phyloP scores from a whole-genome alignment of 2,113 vertebrate genomes.

The Papio anubis region DNA sequence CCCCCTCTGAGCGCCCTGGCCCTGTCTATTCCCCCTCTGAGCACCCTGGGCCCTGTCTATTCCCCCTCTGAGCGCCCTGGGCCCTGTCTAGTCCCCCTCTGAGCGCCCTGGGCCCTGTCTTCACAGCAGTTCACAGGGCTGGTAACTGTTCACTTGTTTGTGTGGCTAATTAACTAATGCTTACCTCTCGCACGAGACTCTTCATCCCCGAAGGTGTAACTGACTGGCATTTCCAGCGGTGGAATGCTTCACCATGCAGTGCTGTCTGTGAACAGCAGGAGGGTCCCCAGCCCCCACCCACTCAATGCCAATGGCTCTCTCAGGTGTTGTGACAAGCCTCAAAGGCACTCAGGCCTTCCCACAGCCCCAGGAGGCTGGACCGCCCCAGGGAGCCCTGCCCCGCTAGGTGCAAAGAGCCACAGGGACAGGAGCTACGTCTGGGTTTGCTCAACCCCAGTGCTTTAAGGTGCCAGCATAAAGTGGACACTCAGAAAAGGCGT shows the following conservation, averaged over 20 bases:
- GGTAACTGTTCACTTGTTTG: not conserved
- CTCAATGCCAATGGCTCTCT: not conserved
- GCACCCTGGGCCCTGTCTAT: not conserved
- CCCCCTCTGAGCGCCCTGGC: not conserved
- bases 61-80: too few species aligned
- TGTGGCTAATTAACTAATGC: not conserved
- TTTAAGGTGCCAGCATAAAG: not conserved
- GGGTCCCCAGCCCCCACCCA: not conserved
- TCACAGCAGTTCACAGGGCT: not conserved
- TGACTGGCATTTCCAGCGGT: not conserved
- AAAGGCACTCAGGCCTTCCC: not conserved
- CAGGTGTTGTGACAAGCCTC: not conserved
- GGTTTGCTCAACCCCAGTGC: not conserved
- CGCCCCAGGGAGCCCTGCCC: rapidly evolving
- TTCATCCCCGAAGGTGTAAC: not conserved
- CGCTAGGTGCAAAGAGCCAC: rapidly evolving
- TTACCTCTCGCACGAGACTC: not conserved
- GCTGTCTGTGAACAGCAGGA: not conserved
- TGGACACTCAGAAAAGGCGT: not conserved
- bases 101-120: not conserved
- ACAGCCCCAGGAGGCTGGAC: not conserved
- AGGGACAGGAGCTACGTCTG: rapidly evolving
- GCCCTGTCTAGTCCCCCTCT: too few species aligned
- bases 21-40: not conserved
- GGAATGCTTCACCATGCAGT: not conserved